A percentile compares a stretch with the other conserved stretches of the same genome.
phyloP scores from a whole-genome alignment of 2,113 vertebrate species.

The Orthochromis indermauri region DNA sequence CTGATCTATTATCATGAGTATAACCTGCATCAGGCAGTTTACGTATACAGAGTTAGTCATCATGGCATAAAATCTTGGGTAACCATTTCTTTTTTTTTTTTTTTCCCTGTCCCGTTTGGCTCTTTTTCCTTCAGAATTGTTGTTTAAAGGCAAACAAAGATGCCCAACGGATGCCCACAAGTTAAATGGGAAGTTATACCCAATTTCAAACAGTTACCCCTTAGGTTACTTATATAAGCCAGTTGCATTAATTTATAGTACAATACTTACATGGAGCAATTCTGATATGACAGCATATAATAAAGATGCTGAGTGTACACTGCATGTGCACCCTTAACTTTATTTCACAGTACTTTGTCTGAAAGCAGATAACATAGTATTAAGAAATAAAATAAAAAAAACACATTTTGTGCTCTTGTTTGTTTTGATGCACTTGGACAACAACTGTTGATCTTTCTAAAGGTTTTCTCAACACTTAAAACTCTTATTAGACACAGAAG shows the following conservation, averaged over 20 bases:
- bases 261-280: not conserved
- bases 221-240: not conserved
- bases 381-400: conserved; percentile 62
- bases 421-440: conserved; percentile 70
- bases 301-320: conserved; percentile 46
- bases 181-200: not conserved
- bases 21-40: not conserved
- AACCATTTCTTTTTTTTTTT: too few species aligned
- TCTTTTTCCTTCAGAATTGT: too few species aligned
- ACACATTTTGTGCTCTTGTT: conserved; percentile 75
- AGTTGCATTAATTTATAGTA: not conserved
- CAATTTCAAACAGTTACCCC: not conserved
- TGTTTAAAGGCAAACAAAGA: too few species aligned
- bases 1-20: not conserved
- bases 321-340: conserved; percentile 70
- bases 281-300: not conserved
- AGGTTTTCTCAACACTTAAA: conserved; percentile 66
- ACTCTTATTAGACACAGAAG: conserved; percentile 71
- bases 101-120: too few species aligned
- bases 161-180: too few species aligned
- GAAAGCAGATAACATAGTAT: conserved; percentile 77
- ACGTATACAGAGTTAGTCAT: not conserved
- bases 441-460: conserved; percentile 62
- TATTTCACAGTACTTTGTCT: conserved; percentile 77
- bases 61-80: not conserved